Conservation (phyloP, 37 sponge, comb jelly and placozoan genomes). For the Eunapius fragilis region DNA sequence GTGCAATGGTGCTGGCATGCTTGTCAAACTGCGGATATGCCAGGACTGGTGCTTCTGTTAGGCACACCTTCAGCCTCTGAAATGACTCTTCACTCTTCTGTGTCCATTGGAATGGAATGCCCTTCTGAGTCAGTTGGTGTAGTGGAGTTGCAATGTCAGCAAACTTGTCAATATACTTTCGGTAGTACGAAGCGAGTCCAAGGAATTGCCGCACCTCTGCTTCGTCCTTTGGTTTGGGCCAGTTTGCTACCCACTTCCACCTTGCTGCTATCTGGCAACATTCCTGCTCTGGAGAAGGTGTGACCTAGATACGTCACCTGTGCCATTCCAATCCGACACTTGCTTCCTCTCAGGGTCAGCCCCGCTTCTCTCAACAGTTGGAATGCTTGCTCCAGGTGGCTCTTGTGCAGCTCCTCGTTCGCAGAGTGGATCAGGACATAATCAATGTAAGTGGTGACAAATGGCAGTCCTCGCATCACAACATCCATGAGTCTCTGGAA, state of each 20-base stretch:
- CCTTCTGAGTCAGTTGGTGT: slow-evolving; percentile 39
- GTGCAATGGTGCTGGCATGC: slow-evolving; percentile 10
- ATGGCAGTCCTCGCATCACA: slow-evolving; percentile 44
- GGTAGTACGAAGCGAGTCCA: slow-evolving; percentile 61
- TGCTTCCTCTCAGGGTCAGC: slow-evolving; percentile 49
- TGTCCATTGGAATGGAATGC: slow-evolving; percentile 28
- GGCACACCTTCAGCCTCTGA: slow-evolving; percentile 28
- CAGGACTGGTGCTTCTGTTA: slow-evolving; percentile 46
- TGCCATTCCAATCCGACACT: slow-evolving; percentile 48
- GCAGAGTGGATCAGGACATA: slow-evolving; percentile 52
- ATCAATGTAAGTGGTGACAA: slow-evolving; percentile 55
- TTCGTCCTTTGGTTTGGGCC: slow-evolving; percentile 36
- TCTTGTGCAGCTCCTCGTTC: background rate
- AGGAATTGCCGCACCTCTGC: slow-evolving; percentile 40
- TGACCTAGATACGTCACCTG: slow-evolving; percentile 55
- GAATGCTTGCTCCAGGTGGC: slow-evolving; percentile 59
- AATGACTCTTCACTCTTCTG: slow-evolving; percentile 29
- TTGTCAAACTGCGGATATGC: slow-evolving; percentile 43
- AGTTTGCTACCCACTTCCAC: slow-evolving; percentile 34
- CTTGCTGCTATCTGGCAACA: slow-evolving; percentile 56
- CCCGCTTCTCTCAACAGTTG: slow-evolving; percentile 47
- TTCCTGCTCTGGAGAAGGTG: slow-evolving; percentile 36
- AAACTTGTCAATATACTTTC: slow-evolving; percentile 52
- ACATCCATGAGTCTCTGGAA: slow-evolving; percentile 67
- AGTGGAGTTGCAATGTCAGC: slow-evolving; percentile 64